Base-by-base conservation (phyloP, 2,797 vertebrate species). In the Tauraco hartlaubi region DNA sequence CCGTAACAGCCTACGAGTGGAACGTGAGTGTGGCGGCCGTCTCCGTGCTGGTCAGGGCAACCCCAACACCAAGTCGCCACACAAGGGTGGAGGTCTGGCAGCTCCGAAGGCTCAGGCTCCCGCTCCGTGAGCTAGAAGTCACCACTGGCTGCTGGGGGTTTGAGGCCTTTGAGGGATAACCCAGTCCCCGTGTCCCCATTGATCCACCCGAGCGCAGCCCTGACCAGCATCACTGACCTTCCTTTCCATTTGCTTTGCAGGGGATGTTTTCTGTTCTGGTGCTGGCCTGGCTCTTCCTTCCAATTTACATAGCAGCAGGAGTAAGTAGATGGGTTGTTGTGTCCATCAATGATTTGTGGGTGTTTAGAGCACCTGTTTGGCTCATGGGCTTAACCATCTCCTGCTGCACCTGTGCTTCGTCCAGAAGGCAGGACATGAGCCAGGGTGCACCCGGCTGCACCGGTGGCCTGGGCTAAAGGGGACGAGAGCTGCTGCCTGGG, bases 231-330 rank as follows among this genome's bases (percentile, higher is more conserved):
- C 21, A 3, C 49, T 83, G 69, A 94, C 23, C 41, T 20, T 7
- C 43, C 46, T 78, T 61, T 80, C 67, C 28, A 0, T 59, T 35
- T 35, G 56, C 78, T 62, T 9, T 29, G 9, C 95, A 99, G 99
- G 99, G 99, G 2, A 98, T 99, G 97, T 97, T 99, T 84, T 98
- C 98, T 74, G 98, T 99, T 54, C 87, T 99, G 96, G 98, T 99
- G 87, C 97, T 99, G 89, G 98, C 98, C 58, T 99, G 99, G 99
- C 90, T 99, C 33, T 99, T 99, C 94, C 98, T 99, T 35, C 99
- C 99, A 9, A 99, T 99, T 96, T 99, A 99, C 92, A 98, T 99
- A 2, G 97, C 99, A 14, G 98, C 99, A 4, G 98, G 99, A 98
- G 99, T 99, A 96, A 98, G 98, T 96, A 21, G 13, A 3, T 1